These are phyloP conservation scores for Antheraea pernyi DNA, from an alignment of 1,140 invertebrate genomes.

Conservation along the genomic window DNA sequence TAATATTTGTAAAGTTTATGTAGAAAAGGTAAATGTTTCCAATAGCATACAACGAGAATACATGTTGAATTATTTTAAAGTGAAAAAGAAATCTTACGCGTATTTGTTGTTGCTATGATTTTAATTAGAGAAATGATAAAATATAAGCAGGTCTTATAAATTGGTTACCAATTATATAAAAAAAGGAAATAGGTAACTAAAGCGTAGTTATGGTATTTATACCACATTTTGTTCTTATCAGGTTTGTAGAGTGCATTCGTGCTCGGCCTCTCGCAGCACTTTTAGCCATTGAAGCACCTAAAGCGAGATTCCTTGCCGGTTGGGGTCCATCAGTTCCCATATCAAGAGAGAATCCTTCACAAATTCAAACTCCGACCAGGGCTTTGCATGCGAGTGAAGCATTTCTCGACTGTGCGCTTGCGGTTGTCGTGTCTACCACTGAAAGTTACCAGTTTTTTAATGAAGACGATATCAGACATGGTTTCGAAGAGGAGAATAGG, in stretches of 20 bases:
- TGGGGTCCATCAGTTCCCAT: slow-evolving; percentile 82
- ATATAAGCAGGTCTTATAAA: too few species aligned
- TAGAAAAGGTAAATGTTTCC: too few species aligned
- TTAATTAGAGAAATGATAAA: too few species aligned
- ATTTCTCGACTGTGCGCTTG: slow-evolving; percentile 85
- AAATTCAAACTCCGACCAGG: slow-evolving; percentile 80
- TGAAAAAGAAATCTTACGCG: too few species aligned
- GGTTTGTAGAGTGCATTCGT: slow-evolving; percentile 81
- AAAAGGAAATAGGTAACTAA: too few species aligned
- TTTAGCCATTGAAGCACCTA: slow-evolving; percentile 82
- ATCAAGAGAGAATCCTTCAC: slow-evolving; percentile 81
- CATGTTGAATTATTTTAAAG: too few species aligned
- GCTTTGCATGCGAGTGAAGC: slow-evolving; percentile 85
- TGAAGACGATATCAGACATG: slow-evolving; percentile 87
- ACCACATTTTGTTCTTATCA: slow-evolving; percentile 23
- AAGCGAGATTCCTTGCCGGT: slow-evolving; percentile 79
- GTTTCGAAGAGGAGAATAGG: slow-evolving; percentile 87
- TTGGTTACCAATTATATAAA: too few species aligned
- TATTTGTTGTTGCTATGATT: too few species aligned
- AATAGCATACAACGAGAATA: too few species aligned
- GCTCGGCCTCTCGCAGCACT: slow-evolving; percentile 82
- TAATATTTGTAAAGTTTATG: too few species aligned
- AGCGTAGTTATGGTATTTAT: too few species aligned
- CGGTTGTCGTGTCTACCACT: slow-evolving; percentile 85
- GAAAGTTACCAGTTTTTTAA: slow-evolving; percentile 89